Evolutionary conservation across 2,113 vertebrate genomes (phyloP), one percentile per base, ranked within the genome.

Genomic region (Phalacrocorax carbo): DNA sequence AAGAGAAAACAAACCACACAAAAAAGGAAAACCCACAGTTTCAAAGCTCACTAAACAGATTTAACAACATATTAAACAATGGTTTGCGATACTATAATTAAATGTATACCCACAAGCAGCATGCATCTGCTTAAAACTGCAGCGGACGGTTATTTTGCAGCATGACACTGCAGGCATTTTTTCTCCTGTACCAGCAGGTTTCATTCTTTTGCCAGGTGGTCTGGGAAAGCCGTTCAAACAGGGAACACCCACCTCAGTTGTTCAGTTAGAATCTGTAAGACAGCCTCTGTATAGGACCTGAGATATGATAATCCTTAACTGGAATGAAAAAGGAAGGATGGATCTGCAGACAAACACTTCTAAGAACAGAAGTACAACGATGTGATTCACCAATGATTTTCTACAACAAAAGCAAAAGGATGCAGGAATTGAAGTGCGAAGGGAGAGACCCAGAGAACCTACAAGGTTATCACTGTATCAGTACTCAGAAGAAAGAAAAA

Each of bases 231-330:
- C 2, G 2, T 69, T 94, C 86, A 60, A 95, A 88, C 49, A 70
- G 62, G 70, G 70, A 94, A 91, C 89, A 91, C 86, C 88, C 71
- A 79, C 70, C 87, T 93, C 95, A 95, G 89, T 40, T 89, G 84
- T 15, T 95, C 93, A 88, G 66, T 77, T 65, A 80, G 70, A 94
- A 95, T 76, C 90, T 80, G 40, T 57, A 54, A 71, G 86, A 94
- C 93, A 95, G 82, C 46, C 54, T 90, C 78, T 0, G 0, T 36
- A 80, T 7, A 83, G 88, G 36, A 90, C 75, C 62, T 70, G 82
- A 92, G 87, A 66, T 48, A 61, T 9, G 29, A 40, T 61, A 76
- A 38, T 36, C 88, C 82, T 93, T 58, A 82, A 92, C 60, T 65
- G 40, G 73, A 90, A 92, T 71, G 85, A 90, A 62, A 95, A 92